Evolutionary conservation across 2,113 vertebrate genomes (phyloP).

Genomic region (Serinus canaria): DNA sequence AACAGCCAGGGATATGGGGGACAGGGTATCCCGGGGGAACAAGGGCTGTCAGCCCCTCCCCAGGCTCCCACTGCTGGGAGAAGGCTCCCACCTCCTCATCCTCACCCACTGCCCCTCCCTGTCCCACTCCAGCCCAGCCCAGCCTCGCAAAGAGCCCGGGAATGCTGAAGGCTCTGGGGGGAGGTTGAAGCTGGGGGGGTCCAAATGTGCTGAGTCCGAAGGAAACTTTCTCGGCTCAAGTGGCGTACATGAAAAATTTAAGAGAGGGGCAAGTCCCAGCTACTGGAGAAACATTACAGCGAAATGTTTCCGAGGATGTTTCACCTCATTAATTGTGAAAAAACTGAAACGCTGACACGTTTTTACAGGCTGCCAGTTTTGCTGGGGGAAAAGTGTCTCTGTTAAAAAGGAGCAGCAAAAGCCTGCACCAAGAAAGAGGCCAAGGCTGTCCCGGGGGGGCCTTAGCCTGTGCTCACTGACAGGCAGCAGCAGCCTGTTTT

Average conservation of each 20-base stretch:
- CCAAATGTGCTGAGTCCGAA: conserved; percentile 47
- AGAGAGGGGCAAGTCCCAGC: conserved; percentile 36
- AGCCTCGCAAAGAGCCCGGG: not conserved
- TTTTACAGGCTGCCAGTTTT: conserved; percentile 56
- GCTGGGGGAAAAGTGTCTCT: conserved; percentile 40
- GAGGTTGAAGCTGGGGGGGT: not conserved
- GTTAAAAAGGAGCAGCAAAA: conserved; percentile 33
- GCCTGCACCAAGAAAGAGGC: not conserved
- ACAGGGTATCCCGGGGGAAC: not conserved
- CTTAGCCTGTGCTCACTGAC: conserved; percentile 4
- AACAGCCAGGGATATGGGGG: rapidly evolving
- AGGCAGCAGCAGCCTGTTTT: conserved; percentile 41
- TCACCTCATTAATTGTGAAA: conserved; percentile 69
- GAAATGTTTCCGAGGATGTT: conserved; percentile 55
- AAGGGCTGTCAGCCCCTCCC: not conserved
- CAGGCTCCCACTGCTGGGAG: not conserved
- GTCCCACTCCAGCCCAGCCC: not conserved
- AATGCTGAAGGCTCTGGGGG: not conserved
- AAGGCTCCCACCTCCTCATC: not conserved
- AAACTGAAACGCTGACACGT: conserved; percentile 61
- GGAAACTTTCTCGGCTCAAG: conserved; percentile 48
- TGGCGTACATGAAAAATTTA: conserved; percentile 50
- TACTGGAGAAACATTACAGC: conserved; percentile 47
- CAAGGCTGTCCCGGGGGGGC: conserved; percentile 19
- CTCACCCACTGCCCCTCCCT: rapidly evolving